A percentile compares a stretch with the other conserved stretches of the same genome.
Conservation (phyloP, 2,888 invertebrate species). For the Rutpela maculata region DNA sequence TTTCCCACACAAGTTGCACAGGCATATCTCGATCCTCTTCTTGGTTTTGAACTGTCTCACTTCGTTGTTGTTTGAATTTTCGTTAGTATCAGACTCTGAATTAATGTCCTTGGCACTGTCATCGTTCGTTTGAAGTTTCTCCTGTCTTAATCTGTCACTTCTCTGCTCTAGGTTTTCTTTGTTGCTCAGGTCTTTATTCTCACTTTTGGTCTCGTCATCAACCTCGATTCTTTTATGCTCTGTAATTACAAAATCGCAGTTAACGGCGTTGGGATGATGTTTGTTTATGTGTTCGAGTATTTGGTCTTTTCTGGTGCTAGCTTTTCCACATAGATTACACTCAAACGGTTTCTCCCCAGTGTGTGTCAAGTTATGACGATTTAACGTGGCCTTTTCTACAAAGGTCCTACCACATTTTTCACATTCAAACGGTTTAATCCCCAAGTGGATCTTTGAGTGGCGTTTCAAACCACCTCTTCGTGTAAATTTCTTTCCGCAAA, state of each 20-base stretch:
- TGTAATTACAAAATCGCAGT: constrained; percentile 43
- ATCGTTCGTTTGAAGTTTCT: neutral
- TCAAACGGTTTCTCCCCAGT: constrained; percentile 53
- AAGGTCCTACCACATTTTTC: constrained; percentile 48
- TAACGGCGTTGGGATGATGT: constrained; percentile 47
- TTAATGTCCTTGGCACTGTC: neutral
- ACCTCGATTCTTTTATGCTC: constrained; percentile 35
- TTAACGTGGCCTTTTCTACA: constrained; percentile 46
- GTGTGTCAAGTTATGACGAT: constrained; percentile 51
- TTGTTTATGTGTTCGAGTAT: constrained; percentile 50
- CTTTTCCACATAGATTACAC: constrained; percentile 51
- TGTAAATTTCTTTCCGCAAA: constrained; percentile 49
- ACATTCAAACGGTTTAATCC: constrained; percentile 50
- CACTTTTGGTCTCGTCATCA: neutral
- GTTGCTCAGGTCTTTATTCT: neutral
- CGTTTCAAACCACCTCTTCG: constrained; percentile 43
- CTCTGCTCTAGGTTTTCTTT: neutral
- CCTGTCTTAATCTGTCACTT: neutral
- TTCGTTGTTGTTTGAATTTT: constrained; percentile 21
- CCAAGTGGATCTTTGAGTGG: constrained; percentile 48
- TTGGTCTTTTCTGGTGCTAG: constrained; percentile 48
- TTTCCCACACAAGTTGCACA: constrained; percentile 53
- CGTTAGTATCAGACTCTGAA: neutral
- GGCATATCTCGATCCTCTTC: constrained; percentile 48
- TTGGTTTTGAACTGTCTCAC: constrained; percentile 30